Base-by-base conservation (phyloP, 2,797 vertebrate species). In the Cheirogaleus major region DNA sequence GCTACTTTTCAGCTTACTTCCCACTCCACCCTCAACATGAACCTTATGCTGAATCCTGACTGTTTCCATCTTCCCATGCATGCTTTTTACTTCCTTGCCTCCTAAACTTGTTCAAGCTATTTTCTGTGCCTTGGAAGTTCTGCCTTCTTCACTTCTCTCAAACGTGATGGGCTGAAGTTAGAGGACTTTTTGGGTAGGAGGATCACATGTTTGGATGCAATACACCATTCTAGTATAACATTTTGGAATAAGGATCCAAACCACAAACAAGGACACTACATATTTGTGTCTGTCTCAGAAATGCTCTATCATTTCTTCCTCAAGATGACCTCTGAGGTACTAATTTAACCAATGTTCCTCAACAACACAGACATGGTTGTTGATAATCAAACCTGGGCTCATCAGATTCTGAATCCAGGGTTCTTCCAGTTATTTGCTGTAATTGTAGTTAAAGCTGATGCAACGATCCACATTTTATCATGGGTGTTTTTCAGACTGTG, bases 31-130 rank as follows among this genome's bases (percentile, higher is more conserved):
- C 67, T 10, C 43, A n/a, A 7, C 2, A 15, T 1, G 61, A 67
- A 27, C 14, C 27, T 27, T 4, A 17, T 5, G 72, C 11, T 0
- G 5, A 65, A 30, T 15, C 72, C 35, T n/a, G 45, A 32, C n/a
- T 75, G 48, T 30, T n/a, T 0, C 0, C 7, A 5, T 38, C 48
- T 45, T 73, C 18, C 72, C 61, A 6, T 0, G 13, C 2, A 4
- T 41, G 35, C 20, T 41, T 55, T 57, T n/a, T 2, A 41, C 41
- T 69, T 73, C 50, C 81, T 70, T n/a, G 35, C 23, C 45, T 63
- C 61, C 89, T 79, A 27, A 50, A 30, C 7, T n/a, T 43, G 30
- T 45, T 70, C 67, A 38, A 61, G 63, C 4, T 50, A 41, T 9
- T 70, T 63, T 63, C 83, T 84, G 8, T 57, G 59, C 25, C 83